These are phyloP conservation scores for Rhizoglyphus robini DNA, from an alignment of 1,140 invertebrate genomes.

Conservation along the genomic window DNA sequence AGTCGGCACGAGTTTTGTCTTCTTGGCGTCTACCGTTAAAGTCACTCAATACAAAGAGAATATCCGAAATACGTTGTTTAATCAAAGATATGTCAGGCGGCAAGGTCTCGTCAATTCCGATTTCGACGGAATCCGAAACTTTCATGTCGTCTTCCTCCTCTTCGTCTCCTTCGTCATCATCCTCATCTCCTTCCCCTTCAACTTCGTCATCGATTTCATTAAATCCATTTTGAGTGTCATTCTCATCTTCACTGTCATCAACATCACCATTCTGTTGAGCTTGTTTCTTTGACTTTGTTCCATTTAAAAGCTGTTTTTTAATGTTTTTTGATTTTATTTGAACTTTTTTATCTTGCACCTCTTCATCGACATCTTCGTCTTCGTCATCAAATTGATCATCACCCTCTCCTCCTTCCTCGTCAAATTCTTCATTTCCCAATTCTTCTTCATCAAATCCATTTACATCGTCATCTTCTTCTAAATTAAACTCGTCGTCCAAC, in stretches of 20 bases:
- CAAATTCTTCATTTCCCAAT: constrained; percentile 28
- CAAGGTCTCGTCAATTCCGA: constrained; percentile 16
- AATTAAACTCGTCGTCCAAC: constrained; percentile 23
- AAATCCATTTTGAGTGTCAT: constrained; percentile 32
- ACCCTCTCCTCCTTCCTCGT: constrained; percentile 29
- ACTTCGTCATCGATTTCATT: constrained; percentile 38
- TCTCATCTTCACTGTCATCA: constrained; percentile 40
- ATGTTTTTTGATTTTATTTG: constrained; percentile 43
- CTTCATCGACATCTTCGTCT: constrained; percentile 40
- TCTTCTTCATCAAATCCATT: constrained; percentile 35
- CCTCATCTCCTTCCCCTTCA: neutral
- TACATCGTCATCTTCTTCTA: constrained; percentile 20
- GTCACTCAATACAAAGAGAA: constrained; percentile 70
- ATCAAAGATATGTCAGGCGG: constrained; percentile 62
- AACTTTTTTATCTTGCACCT: neutral
- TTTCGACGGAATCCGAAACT: constrained; percentile 15
- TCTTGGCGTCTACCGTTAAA: constrained; percentile 65
- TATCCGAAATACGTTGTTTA: constrained; percentile 77
- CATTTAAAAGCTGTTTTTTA: constrained; percentile 47
- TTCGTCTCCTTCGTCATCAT: constrained; percentile 9
- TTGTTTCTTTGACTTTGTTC: constrained; percentile 59
- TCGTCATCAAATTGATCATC: constrained; percentile 24
- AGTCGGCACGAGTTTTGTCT: constrained; percentile 38
- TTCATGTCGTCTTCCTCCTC: constrained; percentile 15
- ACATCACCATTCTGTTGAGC: constrained; percentile 44